Percentiles rank a stretch among this genome's conserved stretches.
Conservation (phyloP, 2,113 vertebrate species). For the Brachypodius melanocephalos region DNA sequence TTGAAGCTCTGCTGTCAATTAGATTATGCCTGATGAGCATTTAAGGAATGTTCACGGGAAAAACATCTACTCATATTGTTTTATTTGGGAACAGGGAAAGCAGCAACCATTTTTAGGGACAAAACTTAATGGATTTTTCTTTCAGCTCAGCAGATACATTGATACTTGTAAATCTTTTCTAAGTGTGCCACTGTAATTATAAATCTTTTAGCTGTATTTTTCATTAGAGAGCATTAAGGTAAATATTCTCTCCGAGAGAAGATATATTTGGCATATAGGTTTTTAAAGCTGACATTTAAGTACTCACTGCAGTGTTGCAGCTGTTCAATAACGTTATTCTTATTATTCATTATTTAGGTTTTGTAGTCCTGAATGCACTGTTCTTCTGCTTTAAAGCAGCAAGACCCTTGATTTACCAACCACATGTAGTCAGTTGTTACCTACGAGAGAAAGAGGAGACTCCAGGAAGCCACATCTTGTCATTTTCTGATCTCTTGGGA, state of each 20-base stretch:
- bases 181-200: constrained; percentile 41
- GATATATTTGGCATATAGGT: constrained; percentile 31
- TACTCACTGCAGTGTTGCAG: neutral
- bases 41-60: constrained; percentile 40
- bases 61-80: constrained; percentile 26
- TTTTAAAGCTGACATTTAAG: constrained; percentile 42
- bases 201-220: constrained; percentile 50
- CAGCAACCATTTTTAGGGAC: constrained; percentile 22
- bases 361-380: neutral
- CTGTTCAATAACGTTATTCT: constrained; percentile 41
- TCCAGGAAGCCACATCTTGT: neutral
- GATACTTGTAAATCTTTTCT: constrained; percentile 42
- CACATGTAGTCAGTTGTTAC: neutral
- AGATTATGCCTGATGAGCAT: constrained; percentile 23
- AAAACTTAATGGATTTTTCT: constrained; percentile 53
- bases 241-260: constrained; percentile 16
- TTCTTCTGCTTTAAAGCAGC: neutral
- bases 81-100: constrained; percentile 14
- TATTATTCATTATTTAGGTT: constrained; percentile 18
- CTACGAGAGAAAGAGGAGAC: neutral
- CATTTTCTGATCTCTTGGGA: neutral
- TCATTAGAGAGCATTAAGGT: constrained; percentile 39
- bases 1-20: constrained; percentile 31
- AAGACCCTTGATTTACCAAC: neutral
- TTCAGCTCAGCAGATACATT: constrained; percentile 19